Evolutionary conservation across 2,888 invertebrate species (phyloP).

Genomic region (Macrophya alboannulata): DNA sequence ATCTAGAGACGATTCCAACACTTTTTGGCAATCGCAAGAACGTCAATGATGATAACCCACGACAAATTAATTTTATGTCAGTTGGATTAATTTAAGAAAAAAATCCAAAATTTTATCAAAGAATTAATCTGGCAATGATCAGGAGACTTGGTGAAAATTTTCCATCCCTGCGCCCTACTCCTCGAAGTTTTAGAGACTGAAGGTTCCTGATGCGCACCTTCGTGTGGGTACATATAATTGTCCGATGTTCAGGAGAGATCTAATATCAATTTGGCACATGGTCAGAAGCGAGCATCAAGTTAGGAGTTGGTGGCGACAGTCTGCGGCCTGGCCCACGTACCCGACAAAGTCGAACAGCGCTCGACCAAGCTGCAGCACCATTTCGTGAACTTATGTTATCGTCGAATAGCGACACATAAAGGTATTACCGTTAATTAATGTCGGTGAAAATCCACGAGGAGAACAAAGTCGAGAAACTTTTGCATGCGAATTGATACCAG

Average conservation of each 20-base stretch:
- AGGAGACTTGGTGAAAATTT: not conserved
- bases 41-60: not conserved
- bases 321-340: conserved; percentile 26
- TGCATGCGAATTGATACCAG: not conserved
- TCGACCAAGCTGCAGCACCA: conserved; percentile 2
- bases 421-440: conserved; percentile 3
- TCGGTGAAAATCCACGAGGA: not conserved
- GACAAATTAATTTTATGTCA: not conserved
- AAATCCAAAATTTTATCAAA: too few species aligned
- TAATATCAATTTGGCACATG: conserved; percentile 52
- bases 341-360: not conserved
- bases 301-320: conserved; percentile 49
- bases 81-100: not conserved
- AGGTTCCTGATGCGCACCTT: not conserved
- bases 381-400: conserved; percentile 33
- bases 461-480: not conserved
- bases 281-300: conserved; percentile 48
- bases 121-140: not conserved
- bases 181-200: not conserved
- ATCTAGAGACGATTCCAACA: not conserved
- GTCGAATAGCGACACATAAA: not conserved
- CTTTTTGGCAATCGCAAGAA: not conserved
- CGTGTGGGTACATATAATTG: conserved; percentile 29
- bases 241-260: conserved; percentile 31
- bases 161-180: not conserved